These are phyloP conservation scores for Amblyopsis rosae DNA, from an alignment of 2,113 vertebrate species.

Conservation along the genomic window DNA sequence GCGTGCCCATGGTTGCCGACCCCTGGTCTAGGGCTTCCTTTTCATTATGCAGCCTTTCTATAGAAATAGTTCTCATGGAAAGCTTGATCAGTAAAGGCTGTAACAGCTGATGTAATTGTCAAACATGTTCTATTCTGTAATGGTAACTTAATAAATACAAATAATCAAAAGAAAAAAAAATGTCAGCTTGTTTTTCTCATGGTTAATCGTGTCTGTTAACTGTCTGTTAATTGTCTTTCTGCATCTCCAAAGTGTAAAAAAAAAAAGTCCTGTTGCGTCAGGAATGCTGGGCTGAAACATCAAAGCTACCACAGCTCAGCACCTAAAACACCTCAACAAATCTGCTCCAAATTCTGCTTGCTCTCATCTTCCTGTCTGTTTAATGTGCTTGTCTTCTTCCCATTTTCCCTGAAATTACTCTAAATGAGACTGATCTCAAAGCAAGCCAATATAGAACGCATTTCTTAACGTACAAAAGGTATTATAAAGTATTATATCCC, in stretches of 20 bases:
- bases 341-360: conserved; percentile 58
- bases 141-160: too few relatives aligned
- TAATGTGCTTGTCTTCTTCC: conserved; percentile 51
- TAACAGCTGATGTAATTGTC: too few relatives aligned
- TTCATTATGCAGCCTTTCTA: too few relatives aligned
- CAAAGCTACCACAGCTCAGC: conserved; percentile 58
- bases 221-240: conserved; percentile 7
- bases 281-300: conserved; percentile 55
- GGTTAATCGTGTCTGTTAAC: conserved; percentile 38
- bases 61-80: too few relatives aligned
- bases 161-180: not conserved
- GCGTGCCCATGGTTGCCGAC: too few relatives aligned
- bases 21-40: too few relatives aligned
- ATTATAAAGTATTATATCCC: too few relatives aligned
- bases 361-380: conserved; percentile 29
- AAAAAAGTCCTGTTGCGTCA: conserved; percentile 51
- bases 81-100: too few relatives aligned
- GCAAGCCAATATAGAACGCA: too few relatives aligned
- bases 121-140: too few relatives aligned
- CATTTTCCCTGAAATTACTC: conserved; percentile 46
- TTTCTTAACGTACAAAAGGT: too few relatives aligned
- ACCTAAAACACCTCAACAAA: conserved; percentile 66
- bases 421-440: conserved; percentile 11
- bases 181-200: conserved; percentile 4
- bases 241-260: conserved; percentile 34